Percentiles rank a stretch among this genome's conserved stretches.
These are phyloP conservation scores for Bombus consobrinus DNA, from an alignment of 1,140 invertebrate genomes.

Conservation along the genomic window DNA sequence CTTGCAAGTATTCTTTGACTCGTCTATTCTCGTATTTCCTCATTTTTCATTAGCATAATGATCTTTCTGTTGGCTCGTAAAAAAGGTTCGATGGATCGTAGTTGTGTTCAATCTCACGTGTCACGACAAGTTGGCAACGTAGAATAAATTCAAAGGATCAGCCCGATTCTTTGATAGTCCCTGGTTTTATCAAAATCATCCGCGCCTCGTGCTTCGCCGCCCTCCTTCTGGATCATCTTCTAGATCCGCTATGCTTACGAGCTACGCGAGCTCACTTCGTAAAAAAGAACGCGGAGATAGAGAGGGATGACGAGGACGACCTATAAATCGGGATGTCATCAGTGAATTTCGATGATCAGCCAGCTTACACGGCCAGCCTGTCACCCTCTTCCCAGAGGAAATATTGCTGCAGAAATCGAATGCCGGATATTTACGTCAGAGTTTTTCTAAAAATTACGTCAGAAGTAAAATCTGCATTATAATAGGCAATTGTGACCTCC, in stretches of 20 bases:
- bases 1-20: background rate
- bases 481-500: background rate
- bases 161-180: conserved; percentile 10
- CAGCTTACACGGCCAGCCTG: background rate
- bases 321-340: conserved; percentile 57
- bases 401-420: conserved; percentile 13
- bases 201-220: background rate
- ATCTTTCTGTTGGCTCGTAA: background rate
- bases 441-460: background rate
- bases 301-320: conserved; percentile 34
- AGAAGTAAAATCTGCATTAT: background rate
- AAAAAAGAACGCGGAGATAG: conserved; percentile 25
- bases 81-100: background rate
- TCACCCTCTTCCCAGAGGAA: background rate
- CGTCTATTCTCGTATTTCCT: background rate
- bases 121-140: conserved; percentile 16
- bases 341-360: background rate
- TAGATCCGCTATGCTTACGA: background rate
- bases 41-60: background rate
- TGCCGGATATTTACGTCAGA: background rate
- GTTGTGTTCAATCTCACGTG: background rate
- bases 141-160: conserved; percentile 19
- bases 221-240: background rate
- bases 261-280: conserved; percentile 18
- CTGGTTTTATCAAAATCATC: conserved; percentile 38